Evolutionary conservation across 2,888 invertebrate genomes (phyloP).

Genomic region (Leptinotarsa tumamoca): DNA sequence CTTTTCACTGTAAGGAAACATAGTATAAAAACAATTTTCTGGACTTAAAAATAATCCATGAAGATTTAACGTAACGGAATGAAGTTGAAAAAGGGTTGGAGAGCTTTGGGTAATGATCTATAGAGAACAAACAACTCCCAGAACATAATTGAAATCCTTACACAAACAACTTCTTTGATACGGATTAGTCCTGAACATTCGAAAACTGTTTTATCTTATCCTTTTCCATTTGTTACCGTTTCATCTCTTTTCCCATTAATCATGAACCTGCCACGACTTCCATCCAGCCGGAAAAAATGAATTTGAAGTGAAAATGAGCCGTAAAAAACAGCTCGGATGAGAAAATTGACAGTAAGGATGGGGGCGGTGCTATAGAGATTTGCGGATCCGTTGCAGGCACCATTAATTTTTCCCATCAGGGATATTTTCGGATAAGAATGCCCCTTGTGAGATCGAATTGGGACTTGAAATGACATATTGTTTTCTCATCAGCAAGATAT

Average conservation of each 20-base stretch:
- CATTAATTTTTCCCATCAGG: slow-evolving; percentile 37
- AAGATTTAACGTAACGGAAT: not conserved
- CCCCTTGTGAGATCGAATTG: slow-evolving; percentile 15
- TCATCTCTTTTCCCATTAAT: slow-evolving; percentile 37
- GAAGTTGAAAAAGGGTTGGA: not conserved
- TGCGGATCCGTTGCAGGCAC: slow-evolving; percentile 24
- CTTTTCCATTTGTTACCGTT: slow-evolving; percentile 35
- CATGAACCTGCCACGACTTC: slow-evolving; percentile 34
- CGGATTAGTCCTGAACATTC: slow-evolving; percentile 35
- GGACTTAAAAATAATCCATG: not conserved
- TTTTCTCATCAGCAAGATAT: not conserved
- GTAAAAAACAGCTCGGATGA: slow-evolving; percentile 33
- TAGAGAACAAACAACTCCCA: not conserved
- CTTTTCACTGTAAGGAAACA: too few relatives aligned
- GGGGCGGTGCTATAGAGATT: slow-evolving; percentile 16
- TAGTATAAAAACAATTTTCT: too few relatives aligned
- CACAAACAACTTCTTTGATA: slow-evolving; percentile 24
- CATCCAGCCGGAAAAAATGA: slow-evolving; percentile 38
- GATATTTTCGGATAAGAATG: slow-evolving; percentile 34
- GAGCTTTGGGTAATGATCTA: not conserved
- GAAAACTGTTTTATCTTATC: slow-evolving; percentile 36
- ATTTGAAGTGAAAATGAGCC: slow-evolving; percentile 38
- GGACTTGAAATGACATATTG: not conserved
- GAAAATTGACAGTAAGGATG: slow-evolving; percentile 20
- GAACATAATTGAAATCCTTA: slow-evolving; percentile 12